Evolutionary conservation across 2,888 invertebrate genomes (phyloP), one percentile per base, ranked within the genome.

Genomic region (Chironomus tentans): DNA sequence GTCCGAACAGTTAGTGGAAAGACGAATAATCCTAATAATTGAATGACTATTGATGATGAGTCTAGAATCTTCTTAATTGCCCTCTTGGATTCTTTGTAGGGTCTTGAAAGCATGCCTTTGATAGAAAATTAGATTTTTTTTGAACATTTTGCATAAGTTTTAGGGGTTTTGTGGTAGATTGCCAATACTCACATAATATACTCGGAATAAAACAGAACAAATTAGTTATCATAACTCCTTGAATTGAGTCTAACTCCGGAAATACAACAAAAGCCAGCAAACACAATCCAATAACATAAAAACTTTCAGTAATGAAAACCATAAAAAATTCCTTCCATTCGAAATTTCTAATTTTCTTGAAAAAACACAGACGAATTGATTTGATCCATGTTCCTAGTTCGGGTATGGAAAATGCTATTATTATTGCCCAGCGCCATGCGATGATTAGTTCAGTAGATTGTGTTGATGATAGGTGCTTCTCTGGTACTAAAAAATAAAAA

Each of bases 181-280:
- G 2, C 28, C 12, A 4, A 10, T 18, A 82, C 81, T 87, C 86
- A 88, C 91, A 90, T 38, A 92, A 84, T 77, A 94, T 78, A n/a
- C 89, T 89, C 0, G 97, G 97, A 12, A 95, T 82, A 79, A 95
- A 87, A 81, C 93, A 94, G 78, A 95, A 87, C 22, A 92, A 93
- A 82, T 92, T 94, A 80, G 93, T 92, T 74, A 96, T 84, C 89
- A 94, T 92, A 1, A 92, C 89, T 1, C 91, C 94, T 81, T 92
- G 91, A 10, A 93, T 86, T 0, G 92, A 91, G 82, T 95, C 93
- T 79, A 95, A 81, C 78, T 91, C 88, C 0, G 96, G 95, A 50
- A 97, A 84, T 65, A 94, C 88, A 48, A 88, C 83, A 78, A 94
- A 90, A 38, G 92, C 87, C 24, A 97, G 86, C 48, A 94, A 82